These are phyloP conservation scores for Leptarthrus brevirostris DNA, from an alignment of 2,888 invertebrate species.

Conservation along the genomic window DNA sequence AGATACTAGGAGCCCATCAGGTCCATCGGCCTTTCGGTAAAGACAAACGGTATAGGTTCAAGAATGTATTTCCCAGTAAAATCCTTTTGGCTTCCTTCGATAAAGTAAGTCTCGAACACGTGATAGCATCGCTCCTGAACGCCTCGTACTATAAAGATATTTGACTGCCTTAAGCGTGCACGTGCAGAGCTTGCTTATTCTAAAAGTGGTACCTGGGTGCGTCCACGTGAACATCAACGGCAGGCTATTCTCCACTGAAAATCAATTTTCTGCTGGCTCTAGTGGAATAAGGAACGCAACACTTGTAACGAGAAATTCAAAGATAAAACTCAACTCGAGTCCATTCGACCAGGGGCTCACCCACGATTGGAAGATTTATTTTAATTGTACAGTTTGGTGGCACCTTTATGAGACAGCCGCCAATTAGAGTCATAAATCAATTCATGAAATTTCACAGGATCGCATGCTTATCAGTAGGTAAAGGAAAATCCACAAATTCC, in stretches of 20 bases:
- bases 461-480: conserved; percentile 48
- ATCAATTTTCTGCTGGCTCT: no score
- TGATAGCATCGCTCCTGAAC: conserved; percentile 30
- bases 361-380: conserved; percentile 24
- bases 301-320: no score
- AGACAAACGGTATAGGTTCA: background rate
- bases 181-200: background rate
- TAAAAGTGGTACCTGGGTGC: no score
- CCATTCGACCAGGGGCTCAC: no score
- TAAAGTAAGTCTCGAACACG: background rate
- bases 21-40: background rate
- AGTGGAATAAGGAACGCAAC: no score
- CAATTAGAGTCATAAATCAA: conserved; percentile 57
- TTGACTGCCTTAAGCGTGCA: conserved; percentile 25
- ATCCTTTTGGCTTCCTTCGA: no score
- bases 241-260: no score
- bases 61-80: no score
- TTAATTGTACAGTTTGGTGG: conserved; percentile 40
- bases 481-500: background rate
- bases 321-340: background rate
- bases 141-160: conserved; percentile 44
- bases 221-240: no score
- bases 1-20: conserved; percentile 45
- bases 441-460: conserved; percentile 56
- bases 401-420: conserved; percentile 55